phyloP scores from a whole-genome alignment of 2,797 vertebrate genomes.

The Dipus sagitta region DNA sequence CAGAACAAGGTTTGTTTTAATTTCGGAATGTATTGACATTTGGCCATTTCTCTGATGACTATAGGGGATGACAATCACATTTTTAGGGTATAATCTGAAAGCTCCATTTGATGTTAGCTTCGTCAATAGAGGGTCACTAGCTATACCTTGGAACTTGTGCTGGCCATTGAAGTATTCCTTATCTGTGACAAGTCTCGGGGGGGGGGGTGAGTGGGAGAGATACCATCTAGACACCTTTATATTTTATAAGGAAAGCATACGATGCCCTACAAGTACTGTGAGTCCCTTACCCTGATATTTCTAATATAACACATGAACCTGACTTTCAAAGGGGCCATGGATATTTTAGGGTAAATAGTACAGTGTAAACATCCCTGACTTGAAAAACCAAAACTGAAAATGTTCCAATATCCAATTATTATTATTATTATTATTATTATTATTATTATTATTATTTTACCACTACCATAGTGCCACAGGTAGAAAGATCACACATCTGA shows the following conservation, averaged over 20 bases:
- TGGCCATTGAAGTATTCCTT: not conserved
- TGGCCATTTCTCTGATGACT: not conserved
- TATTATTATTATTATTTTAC: too few relatives aligned
- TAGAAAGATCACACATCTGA: not conserved
- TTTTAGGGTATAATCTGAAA: not conserved
- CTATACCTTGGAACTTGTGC: not conserved
- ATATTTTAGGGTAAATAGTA: not conserved
- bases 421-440: too few relatives aligned
- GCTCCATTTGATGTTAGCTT: not conserved
- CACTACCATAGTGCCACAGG: not conserved
- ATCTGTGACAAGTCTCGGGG: not conserved
- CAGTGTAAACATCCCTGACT: not conserved
- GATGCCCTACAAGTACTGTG: not conserved
- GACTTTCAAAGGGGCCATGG: not conserved
- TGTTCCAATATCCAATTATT: not conserved
- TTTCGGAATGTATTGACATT: not conserved
- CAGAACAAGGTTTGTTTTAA: not conserved
- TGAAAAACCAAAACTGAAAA: not conserved
- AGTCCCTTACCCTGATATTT: not conserved
- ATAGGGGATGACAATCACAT: not conserved
- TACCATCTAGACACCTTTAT: not conserved
- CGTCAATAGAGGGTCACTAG: not conserved
- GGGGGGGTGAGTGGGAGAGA: not conserved
- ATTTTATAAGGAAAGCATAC: not conserved
- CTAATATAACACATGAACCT: not conserved